Conservation (phyloP, 2,113 vertebrate species). For the Dipodomys stephensi region DNA sequence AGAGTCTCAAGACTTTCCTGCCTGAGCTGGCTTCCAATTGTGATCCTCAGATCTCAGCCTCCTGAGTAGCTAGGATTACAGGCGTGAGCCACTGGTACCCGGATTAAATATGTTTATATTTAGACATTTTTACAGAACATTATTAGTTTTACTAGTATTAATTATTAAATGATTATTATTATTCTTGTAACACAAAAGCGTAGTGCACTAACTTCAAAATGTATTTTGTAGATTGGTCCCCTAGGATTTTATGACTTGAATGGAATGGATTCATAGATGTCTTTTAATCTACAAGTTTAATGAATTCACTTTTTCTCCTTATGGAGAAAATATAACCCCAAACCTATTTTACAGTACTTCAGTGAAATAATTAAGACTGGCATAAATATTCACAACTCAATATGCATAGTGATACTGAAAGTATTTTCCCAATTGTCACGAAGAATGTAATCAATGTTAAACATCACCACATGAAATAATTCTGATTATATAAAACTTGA, state of each 20-base stretch:
- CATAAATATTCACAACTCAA: slow-evolving; percentile 2
- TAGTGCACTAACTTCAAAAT: not conserved
- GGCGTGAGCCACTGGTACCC: too few relatives aligned
- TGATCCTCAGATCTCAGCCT: too few relatives aligned
- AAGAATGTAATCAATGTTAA: not conserved
- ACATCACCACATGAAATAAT: not conserved
- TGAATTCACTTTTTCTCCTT: not conserved
- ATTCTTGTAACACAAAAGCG: not conserved
- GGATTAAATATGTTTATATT: not conserved
- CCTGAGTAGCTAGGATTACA: too few relatives aligned
- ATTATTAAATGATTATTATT: not conserved
- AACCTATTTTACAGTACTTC: not conserved
- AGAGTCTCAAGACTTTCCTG: too few relatives aligned
- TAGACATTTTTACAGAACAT: not conserved
- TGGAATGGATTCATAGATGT: not conserved
- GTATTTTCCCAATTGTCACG: not conserved
- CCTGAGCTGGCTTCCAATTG: too few relatives aligned
- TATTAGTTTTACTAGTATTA: too few relatives aligned
- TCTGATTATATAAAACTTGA: not conserved
- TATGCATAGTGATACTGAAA: not conserved
- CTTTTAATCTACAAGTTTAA: slow-evolving; percentile 40
- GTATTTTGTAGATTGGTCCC: not conserved
- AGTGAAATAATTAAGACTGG: slow-evolving; percentile 29
- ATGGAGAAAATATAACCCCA: not conserved
- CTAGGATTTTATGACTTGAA: slow-evolving; percentile 8